Conservation (phyloP, 2,797 vertebrate species). For the Tympanoctomys barrerae region DNA sequence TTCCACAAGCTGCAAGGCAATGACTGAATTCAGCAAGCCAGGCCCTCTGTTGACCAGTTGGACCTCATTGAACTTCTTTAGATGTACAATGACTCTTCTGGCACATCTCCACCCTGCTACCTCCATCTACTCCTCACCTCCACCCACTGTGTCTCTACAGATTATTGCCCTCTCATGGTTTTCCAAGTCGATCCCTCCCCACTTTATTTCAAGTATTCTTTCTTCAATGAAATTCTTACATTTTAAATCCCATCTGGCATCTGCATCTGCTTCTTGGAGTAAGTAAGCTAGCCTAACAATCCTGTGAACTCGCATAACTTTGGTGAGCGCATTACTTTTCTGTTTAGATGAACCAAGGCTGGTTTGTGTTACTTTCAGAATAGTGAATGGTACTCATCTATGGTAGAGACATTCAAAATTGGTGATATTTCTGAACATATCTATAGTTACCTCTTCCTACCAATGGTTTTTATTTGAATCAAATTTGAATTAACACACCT, state of each 20-base stretch:
- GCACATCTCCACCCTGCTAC: not conserved
- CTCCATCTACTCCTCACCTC: not conserved
- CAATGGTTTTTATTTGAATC: conserved; percentile 31
- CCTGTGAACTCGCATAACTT: not conserved
- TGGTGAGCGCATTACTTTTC: not conserved
- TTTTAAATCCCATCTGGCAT: not conserved
- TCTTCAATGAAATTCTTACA: not conserved
- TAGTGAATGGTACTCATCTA: not conserved
- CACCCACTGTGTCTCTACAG: not conserved
- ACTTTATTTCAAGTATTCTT: conserved; percentile 35
- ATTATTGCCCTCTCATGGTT: not conserved
- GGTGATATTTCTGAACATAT: conserved; percentile 4
- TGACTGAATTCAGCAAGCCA: not conserved
- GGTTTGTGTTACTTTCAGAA: conserved; percentile 14
- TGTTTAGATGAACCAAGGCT: conserved; percentile 18
- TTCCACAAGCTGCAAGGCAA: not conserved
- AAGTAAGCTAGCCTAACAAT: not conserved
- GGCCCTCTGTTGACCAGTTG: not conserved
- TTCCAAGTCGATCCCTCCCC: not conserved
- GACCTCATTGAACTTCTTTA: not conserved
- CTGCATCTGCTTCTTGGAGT: not conserved
- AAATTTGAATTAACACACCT: not conserved
- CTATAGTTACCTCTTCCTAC: not conserved
- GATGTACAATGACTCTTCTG: not conserved
- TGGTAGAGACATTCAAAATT: not conserved